A percentile compares a stretch with the other conserved stretches of the same genome.
phyloP scores from a whole-genome alignment of 2,888 invertebrate genomes.

The Nasonia oneida region DNA sequence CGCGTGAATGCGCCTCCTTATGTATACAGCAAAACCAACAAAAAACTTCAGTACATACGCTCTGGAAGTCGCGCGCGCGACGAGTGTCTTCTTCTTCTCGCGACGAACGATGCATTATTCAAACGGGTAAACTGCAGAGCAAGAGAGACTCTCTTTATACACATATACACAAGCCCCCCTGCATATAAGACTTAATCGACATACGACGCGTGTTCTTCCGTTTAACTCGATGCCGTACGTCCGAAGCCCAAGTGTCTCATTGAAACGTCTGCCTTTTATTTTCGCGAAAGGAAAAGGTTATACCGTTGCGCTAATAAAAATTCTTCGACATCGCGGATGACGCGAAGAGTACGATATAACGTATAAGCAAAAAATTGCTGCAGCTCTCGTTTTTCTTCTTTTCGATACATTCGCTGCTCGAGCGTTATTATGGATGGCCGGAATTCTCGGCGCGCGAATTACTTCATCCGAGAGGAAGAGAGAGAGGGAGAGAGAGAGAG shows the following conservation, averaged over 20 bases:
- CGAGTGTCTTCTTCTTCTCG: conserved; percentile 12
- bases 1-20: background rate
- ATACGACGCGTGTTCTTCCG: conserved; percentile 14
- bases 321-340: background rate
- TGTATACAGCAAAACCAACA: background rate
- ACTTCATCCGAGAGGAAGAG: conserved; percentile 27
- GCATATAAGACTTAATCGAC: conserved; percentile 32
- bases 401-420: conserved; percentile 3
- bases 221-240: background rate
- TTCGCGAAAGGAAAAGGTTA: too few species aligned
- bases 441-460: conserved; percentile 46
- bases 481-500: conserved; percentile 28
- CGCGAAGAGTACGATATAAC: background rate
- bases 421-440: conserved; percentile 15
- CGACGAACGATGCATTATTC: conserved; percentile 51
- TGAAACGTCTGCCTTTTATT: background rate
- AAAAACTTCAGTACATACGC: background rate
- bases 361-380: background rate
- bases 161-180: background rate
- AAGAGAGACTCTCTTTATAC: conserved; percentile 11
- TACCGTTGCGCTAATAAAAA: too few species aligned
- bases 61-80: background rate
- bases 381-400: background rate
- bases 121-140: background rate
- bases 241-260: conserved; percentile 15